Conservation (phyloP, 2,888 invertebrate species). For the Diaprepes abbreviatus region DNA sequence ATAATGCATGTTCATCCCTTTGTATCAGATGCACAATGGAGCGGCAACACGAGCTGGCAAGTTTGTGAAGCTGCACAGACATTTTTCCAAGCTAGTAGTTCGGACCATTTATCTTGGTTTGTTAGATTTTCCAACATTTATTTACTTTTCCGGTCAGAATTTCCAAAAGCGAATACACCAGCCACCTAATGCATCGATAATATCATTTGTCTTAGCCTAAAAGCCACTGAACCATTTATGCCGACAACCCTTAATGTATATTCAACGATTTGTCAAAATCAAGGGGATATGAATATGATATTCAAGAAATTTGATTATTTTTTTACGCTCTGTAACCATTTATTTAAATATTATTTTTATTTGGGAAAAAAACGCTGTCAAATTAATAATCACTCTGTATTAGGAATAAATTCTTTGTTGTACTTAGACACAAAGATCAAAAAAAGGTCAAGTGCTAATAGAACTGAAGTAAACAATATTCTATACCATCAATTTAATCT, state of each 20-base stretch:
- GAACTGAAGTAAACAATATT: too few species aligned
- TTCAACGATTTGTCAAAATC: constrained; percentile 63
- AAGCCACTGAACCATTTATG: constrained; percentile 57
- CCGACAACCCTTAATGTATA: constrained; percentile 53
- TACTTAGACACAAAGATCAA: too few species aligned
- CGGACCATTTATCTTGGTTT: constrained; percentile 65
- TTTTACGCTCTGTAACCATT: constrained; percentile 23
- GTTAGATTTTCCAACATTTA: constrained; percentile 62
- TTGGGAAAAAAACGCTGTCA: too few species aligned
- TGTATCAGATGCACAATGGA: constrained; percentile 57
- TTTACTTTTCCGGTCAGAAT: constrained; percentile 64
- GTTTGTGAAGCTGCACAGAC: constrained; percentile 57
- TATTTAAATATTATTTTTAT: constrained; percentile 20
- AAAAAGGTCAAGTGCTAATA: too few species aligned
- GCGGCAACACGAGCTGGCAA: constrained; percentile 53
- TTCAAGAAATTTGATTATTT: constrained; percentile 29
- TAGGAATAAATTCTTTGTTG: too few species aligned
- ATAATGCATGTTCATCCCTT: constrained; percentile 54
- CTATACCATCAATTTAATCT: too few species aligned
- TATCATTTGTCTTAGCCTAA: constrained; percentile 64
- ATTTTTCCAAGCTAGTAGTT: constrained; percentile 62
- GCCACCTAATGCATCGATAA: constrained; percentile 64
- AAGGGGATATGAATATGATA: constrained; percentile 47
- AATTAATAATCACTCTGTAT: too few species aligned
- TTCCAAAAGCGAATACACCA: constrained; percentile 54